phyloP scores from a whole-genome alignment of 2,888 invertebrate genomes.

The Parapristionchus giblindavisi region DNA sequence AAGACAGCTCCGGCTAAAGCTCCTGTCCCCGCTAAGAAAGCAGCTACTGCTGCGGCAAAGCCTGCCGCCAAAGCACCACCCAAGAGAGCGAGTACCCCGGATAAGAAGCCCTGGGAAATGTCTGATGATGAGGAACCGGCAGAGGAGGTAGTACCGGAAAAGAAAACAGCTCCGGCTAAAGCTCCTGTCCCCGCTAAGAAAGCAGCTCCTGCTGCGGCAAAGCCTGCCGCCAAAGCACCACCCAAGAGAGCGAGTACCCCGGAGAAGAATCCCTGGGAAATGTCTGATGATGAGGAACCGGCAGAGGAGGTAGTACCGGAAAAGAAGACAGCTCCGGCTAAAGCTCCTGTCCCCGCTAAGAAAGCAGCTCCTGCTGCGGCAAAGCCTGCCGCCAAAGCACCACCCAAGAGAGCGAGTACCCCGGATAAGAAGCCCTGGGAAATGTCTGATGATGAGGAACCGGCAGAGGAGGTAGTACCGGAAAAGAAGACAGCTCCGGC shows the following conservation, averaged over 20 bases:
- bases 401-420: neutral
- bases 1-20: neutral
- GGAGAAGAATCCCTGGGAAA: neutral
- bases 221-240: neutral
- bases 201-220: neutral
- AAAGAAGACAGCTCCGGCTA: neutral
- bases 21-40: conserved; percentile 14
- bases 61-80: too few species aligned
- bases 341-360: neutral
- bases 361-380: conserved; percentile 11
- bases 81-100: neutral
- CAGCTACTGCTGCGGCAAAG: neutral
- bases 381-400: neutral
- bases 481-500: neutral
- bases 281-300: conserved; percentile 25
- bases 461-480: neutral
- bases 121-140: conserved; percentile 24
- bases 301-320: neutral
- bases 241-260: neutral
- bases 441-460: conserved; percentile 27
- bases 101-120: conserved; percentile 21
- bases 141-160: neutral
- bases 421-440: conserved; percentile 15
- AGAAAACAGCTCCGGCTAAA: conserved; percentile 14
- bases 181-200: conserved; percentile 9